Evolutionary conservation across 2,888 invertebrate genomes (phyloP), one percentile per base, ranked within the genome.

Genomic region (Torymus aiolomorphi): DNA sequence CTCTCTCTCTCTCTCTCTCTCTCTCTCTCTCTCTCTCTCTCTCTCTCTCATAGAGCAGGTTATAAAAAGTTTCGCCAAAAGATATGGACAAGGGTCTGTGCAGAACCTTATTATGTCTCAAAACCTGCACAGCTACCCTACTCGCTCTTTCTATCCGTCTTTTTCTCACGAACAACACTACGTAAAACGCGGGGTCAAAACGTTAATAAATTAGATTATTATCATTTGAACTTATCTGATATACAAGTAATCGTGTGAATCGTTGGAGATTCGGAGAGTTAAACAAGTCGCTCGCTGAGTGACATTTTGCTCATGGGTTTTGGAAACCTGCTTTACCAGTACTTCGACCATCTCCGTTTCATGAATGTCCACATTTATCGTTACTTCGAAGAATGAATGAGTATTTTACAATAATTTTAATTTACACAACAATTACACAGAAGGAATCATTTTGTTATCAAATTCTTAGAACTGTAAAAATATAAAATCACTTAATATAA

Each of bases 221-320:
- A 80, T 61, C 59, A 61, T 61, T 72, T 70, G 42, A 80, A 77
- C 70, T 73, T 73, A 73, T 73, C 76, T 31, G 51, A 73, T 76
- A 78, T 69, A 83, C 72, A 84, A 83, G 78, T 83, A 83, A 84
- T 81, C 82, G 74, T 83, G 78, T 78, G 83, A 85, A 84, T 86
- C 82, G 84, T 84, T 84, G 81, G 84, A 84, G 84, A 86, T 86
- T 85, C 84, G 83, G 85, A 82, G 83, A 59, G 42, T 56, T 80
- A 49, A 71, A 65, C 61, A 71, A 69, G 31, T 51, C 54, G 11
- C 74, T 70, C 13, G 13, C 13, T 57, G 31, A 62, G 31, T 54
- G 18, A 67, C 66, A 0, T 31, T 74, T 59, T 18, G 31, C 51
- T 20, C 59, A 72, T 72, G 20, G n/a, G 57, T 71, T 67, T 20